A percentile compares a stretch with the other conserved stretches of the same genome.
Conservation (phyloP, 1,140 invertebrate genomes). For the Periplaneta americana region DNA sequence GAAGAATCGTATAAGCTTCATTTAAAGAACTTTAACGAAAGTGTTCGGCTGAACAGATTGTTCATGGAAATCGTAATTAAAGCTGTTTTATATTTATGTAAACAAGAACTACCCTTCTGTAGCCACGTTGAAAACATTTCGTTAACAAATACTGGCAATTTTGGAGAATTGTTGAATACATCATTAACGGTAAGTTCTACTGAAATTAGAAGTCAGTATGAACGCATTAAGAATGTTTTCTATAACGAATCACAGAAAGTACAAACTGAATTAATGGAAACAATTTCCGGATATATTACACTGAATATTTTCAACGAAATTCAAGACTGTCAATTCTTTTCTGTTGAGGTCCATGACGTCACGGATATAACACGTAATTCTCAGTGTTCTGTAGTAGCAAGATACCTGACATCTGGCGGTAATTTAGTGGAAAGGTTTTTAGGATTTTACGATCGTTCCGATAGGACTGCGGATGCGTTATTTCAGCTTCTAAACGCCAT, state of each 20-base stretch:
- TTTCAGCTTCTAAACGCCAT: background rate
- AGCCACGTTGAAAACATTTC: too few relatives aligned
- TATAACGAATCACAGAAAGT: background rate
- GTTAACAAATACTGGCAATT: too few relatives aligned
- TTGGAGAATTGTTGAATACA: too few relatives aligned
- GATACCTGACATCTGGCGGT: background rate
- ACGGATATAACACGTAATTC: background rate
- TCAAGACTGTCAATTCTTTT: background rate
- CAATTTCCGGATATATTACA: background rate
- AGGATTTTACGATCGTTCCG: background rate
- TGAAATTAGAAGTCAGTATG: too few relatives aligned
- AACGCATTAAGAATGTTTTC: background rate
- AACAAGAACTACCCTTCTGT: too few relatives aligned
- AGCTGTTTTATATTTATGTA: too few relatives aligned
- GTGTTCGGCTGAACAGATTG: too few relatives aligned
- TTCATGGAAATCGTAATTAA: too few relatives aligned
- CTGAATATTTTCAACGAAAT: background rate
- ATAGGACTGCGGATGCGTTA: background rate
- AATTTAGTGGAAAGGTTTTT: background rate
- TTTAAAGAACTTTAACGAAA: too few relatives aligned
- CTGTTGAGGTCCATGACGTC: background rate
- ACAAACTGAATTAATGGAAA: background rate
- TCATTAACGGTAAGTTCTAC: too few relatives aligned
- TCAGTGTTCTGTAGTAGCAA: background rate
- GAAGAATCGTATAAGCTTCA: too few relatives aligned